Evolutionary conservation across 2,797 vertebrate genomes (phyloP).

Genomic region (Trematomus bernacchii): DNA sequence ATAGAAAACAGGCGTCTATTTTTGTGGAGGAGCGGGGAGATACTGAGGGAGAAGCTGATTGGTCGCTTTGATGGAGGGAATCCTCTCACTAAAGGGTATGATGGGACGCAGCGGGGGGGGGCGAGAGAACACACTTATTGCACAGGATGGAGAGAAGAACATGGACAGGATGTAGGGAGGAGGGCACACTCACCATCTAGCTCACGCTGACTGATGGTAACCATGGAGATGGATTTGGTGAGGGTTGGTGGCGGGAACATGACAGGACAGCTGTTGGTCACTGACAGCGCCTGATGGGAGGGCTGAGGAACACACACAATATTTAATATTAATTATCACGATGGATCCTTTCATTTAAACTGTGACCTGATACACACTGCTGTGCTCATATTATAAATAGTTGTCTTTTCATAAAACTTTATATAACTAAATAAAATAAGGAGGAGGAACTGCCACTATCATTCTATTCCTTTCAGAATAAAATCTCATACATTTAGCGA

Average conservation of each 20-base stretch:
- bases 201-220: constrained; percentile 88
- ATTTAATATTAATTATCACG: too few species aligned
- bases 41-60: constrained; percentile 92
- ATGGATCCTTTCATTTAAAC: too few species aligned
- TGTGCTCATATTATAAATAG: too few species aligned
- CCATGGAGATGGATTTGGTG: constrained; percentile 92
- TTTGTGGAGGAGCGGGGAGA: constrained; percentile 91
- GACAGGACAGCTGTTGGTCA: constrained; percentile 81
- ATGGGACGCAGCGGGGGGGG: constrained; percentile 35
- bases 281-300: constrained; percentile 69
- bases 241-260: constrained; percentile 82
- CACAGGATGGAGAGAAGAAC: constrained; percentile 1
- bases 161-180: neutral
- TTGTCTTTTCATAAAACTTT: neutral
- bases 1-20: constrained; percentile 93
- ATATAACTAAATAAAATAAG: neutral
- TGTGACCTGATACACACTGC: too few species aligned
- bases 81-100: constrained; percentile 78
- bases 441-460: too few species aligned
- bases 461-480: too few species aligned
- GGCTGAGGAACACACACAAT: constrained; percentile 46
- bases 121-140: constrained; percentile 2
- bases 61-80: constrained; percentile 83
- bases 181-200: constrained; percentile 87
- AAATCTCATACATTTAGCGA: too few species aligned